Conservation (phyloP, 2,797 vertebrate species). For the Crax fasciolata region DNA sequence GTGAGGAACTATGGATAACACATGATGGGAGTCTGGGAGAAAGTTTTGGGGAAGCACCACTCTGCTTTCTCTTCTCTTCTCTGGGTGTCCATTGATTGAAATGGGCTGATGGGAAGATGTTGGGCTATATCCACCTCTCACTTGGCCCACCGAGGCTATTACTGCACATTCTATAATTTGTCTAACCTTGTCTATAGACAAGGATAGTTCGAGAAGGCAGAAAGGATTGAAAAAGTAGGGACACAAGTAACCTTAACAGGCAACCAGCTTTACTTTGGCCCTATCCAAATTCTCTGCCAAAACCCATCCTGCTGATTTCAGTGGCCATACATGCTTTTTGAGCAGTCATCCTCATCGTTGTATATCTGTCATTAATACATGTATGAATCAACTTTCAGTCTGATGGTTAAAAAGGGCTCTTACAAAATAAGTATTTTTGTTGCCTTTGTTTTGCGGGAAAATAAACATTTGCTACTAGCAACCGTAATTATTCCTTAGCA, state of each 20-base stretch:
- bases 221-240: not conserved
- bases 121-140: not conserved
- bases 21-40: not conserved
- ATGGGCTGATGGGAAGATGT: not conserved
- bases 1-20: not conserved
- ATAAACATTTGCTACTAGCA: not conserved
- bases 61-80: not conserved
- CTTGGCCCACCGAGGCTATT: not conserved
- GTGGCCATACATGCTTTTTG: not conserved
- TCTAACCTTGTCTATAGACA: not conserved
- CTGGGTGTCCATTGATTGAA: not conserved
- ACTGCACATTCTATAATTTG: not conserved
- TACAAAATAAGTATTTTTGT: not conserved
- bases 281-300: not conserved
- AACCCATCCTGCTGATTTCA: not conserved
- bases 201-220: not conserved
- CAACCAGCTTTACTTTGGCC: not conserved
- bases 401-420: not conserved
- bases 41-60: accelerated
- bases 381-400: not conserved
- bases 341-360: not conserved
- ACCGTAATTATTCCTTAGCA: not conserved
- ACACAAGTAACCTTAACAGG: not conserved
- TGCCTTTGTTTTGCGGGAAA: constrained; percentile 2
- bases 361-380: not conserved